Percentiles rank a stretch among this genome's conserved stretches.
These are phyloP conservation scores for Habrosyne pyritoides DNA, from an alignment of 2,888 invertebrate species.

Conservation along the genomic window DNA sequence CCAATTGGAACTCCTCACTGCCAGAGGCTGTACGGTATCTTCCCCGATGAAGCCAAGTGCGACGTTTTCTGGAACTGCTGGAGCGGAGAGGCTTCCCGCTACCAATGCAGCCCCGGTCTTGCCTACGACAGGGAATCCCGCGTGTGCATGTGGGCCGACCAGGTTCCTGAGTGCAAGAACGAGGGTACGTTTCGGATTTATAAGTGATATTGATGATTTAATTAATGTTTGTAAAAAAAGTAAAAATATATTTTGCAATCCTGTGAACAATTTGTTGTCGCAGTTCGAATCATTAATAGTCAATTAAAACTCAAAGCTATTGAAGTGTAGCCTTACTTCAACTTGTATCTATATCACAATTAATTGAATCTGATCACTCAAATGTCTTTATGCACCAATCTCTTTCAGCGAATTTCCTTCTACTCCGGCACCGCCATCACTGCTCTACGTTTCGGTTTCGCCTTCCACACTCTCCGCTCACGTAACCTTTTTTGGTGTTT, in stretches of 20 bases:
- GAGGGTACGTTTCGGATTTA: constrained; percentile 90
- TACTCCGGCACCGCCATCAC: constrained; percentile 40
- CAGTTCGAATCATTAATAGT: neutral
- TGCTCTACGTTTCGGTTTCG: constrained; percentile 52
- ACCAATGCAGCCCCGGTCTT: constrained; percentile 97
- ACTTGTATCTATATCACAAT: constrained; percentile 16
- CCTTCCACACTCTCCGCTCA: constrained; percentile 58
- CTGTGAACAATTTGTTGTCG: neutral
- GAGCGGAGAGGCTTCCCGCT: constrained; percentile 96
- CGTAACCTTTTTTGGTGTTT: constrained; percentile 63
- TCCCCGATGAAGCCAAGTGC: constrained; percentile 93
- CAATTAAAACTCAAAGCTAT: neutral
- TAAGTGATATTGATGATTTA: neutral
- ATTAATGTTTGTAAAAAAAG: neutral
- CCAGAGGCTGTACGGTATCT: constrained; percentile 94
- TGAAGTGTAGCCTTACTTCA: constrained; percentile 14
- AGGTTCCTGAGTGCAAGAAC: constrained; percentile 95
- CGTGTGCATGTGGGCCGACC: constrained; percentile 98
- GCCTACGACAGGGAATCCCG: constrained; percentile 97
- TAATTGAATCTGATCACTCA: constrained; percentile 16
- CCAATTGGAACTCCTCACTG: constrained; percentile 93
- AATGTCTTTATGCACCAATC: constrained; percentile 28
- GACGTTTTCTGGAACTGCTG: constrained; percentile 98
- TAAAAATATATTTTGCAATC: neutral
- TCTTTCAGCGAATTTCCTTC: constrained; percentile 41